A percentile compares a stretch with the other conserved stretches of the same genome.
Conservation (phyloP, 2,113 vertebrate species). For the Pangasianodon gigas region DNA sequence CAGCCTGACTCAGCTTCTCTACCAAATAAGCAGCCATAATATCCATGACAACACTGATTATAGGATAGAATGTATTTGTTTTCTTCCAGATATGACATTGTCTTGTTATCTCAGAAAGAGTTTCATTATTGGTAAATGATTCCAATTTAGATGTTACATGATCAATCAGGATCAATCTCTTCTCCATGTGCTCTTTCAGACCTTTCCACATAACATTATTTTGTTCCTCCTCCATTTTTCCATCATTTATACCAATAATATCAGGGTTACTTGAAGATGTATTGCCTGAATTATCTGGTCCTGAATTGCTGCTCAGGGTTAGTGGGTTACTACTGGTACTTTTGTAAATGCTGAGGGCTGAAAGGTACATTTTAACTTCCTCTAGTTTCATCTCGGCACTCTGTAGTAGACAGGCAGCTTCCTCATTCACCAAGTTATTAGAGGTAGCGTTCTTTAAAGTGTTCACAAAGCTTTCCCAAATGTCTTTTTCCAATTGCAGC, state of each 20-base stretch:
- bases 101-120: slow-evolving; percentile 36
- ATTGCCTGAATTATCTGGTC: slow-evolving; percentile 30
- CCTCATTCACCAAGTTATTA: slow-evolving; percentile 23
- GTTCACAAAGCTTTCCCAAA: slow-evolving; percentile 59
- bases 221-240: background rate
- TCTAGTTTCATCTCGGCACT: slow-evolving; percentile 44
- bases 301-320: background rate
- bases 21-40: slow-evolving; percentile 52
- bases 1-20: background rate
- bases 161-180: slow-evolving; percentile 53
- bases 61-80: slow-evolving; percentile 3
- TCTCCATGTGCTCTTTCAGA: slow-evolving; percentile 47
- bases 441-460: slow-evolving; percentile 34
- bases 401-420: slow-evolving; percentile 15
- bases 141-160: slow-evolving; percentile 43
- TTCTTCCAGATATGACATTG: slow-evolving; percentile 5
- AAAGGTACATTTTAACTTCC: slow-evolving; percentile 58
- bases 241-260: background rate
- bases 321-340: background rate
- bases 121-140: slow-evolving; percentile 23
- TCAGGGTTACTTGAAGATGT: background rate
- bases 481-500: slow-evolving; percentile 58
- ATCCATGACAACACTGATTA: slow-evolving; percentile 59
- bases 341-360: slow-evolving; percentile 39
- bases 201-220: background rate